phyloP scores from a whole-genome alignment of 2,888 invertebrate genomes.

The Pilophorus perplexus region DNA sequence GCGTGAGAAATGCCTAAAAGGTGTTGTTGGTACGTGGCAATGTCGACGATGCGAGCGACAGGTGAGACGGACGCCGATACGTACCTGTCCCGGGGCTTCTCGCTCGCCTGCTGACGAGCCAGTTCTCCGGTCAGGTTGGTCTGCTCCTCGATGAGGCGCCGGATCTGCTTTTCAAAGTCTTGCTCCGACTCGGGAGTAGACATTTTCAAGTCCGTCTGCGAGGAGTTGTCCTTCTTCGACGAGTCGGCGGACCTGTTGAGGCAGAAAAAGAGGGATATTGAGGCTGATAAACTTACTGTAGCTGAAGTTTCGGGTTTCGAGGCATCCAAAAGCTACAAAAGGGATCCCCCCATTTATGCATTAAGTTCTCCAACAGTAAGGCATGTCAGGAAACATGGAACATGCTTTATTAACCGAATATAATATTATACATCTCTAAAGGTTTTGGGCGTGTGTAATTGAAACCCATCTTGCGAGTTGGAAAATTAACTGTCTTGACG shows the following conservation, averaged over 20 bases:
- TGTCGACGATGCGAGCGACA: constrained; percentile 46
- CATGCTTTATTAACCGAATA: no score
- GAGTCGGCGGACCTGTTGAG: constrained; percentile 48
- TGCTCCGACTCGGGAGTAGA: constrained; percentile 47
- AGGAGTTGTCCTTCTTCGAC: constrained; percentile 62
- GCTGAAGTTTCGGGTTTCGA: no score
- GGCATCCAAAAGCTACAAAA: no score
- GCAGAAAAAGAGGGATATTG: no score
- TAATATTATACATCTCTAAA: no score
- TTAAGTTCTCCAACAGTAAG: no score
- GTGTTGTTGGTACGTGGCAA: constrained; percentile 47
- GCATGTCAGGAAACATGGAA: no score
- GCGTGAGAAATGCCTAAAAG: constrained; percentile 46
- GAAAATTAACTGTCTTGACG: no score
- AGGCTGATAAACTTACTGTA: no score
- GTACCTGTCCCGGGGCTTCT: constrained; percentile 44
- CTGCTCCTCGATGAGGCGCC: constrained; percentile 64
- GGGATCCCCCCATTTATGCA: no score
- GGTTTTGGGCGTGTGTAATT: no score
- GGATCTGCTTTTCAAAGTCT: constrained; percentile 77
- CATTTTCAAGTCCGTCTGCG: constrained; percentile 67
- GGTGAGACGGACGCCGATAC: constrained; percentile 42
- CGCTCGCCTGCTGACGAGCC: constrained; percentile 17
- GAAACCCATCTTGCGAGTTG: no score
- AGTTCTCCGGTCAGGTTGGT: constrained; percentile 22